phyloP scores from a whole-genome alignment of 2,888 invertebrate genomes.

The Diarsia brunnea region DNA sequence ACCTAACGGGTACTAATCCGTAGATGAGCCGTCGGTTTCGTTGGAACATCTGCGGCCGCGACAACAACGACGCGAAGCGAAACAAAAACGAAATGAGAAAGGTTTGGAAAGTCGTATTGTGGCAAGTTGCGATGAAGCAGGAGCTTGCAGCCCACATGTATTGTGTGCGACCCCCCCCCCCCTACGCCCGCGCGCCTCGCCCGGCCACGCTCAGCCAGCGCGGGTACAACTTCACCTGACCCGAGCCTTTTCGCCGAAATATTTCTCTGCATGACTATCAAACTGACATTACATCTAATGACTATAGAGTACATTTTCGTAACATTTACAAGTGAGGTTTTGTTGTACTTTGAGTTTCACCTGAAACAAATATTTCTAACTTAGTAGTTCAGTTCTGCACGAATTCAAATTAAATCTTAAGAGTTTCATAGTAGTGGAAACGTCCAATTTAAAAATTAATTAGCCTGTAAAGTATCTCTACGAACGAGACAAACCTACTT shows the following conservation, averaged over 20 bases:
- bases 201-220: slow-evolving; percentile 20
- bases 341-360: no score
- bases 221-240: slow-evolving; percentile 41
- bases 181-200: slow-evolving; percentile 16
- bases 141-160: slow-evolving; percentile 69
- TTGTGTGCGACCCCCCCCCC: slow-evolving; percentile 60
- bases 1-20: slow-evolving; percentile 88
- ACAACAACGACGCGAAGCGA: slow-evolving; percentile 77
- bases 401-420: slow-evolving; percentile 24
- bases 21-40: slow-evolving; percentile 86
- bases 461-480: slow-evolving; percentile 64
- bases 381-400: not conserved
- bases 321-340: not conserved
- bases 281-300: slow-evolving; percentile 25
- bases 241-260: slow-evolving; percentile 41
- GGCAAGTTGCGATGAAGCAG: slow-evolving; percentile 83
- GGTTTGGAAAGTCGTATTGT: slow-evolving; percentile 87
- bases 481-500: slow-evolving; percentile 72
- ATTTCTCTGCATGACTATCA: slow-evolving; percentile 16
- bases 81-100: slow-evolving; percentile 90
- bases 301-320: slow-evolving; percentile 3
- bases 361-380: not conserved
- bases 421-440: slow-evolving; percentile 42
- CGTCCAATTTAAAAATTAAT: slow-evolving; percentile 62
- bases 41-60: slow-evolving; percentile 86